These are phyloP conservation scores for Thelaira solivaga DNA, from an alignment of 2,888 invertebrate genomes.

Conservation along the genomic window DNA sequence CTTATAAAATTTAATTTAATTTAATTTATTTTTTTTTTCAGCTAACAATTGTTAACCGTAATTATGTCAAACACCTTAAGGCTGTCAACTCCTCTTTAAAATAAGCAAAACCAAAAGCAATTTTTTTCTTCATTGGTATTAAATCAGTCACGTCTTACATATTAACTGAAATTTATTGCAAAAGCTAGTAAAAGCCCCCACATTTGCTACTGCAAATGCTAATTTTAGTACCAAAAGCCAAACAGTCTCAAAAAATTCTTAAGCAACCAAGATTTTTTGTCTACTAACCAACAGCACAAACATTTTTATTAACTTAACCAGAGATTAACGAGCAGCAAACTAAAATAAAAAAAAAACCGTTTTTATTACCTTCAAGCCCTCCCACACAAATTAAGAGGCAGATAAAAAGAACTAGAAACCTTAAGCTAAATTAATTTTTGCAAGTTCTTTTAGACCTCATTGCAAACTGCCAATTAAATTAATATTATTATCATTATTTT, in stretches of 20 bases:
- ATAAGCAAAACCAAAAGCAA: background rate
- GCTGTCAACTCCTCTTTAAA: slow-evolving; percentile 10
- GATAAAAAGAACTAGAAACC: background rate
- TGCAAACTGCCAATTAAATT: too few species aligned
- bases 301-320: slow-evolving; percentile 49
- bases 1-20: too few species aligned
- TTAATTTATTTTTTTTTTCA: background rate
- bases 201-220: slow-evolving; percentile 24
- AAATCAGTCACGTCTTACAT: slow-evolving; percentile 53
- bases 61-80: slow-evolving; percentile 52
- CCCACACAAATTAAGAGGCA: slow-evolving; percentile 10
- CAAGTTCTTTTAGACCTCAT: too few species aligned
- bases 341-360: background rate
- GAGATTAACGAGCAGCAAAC: slow-evolving; percentile 2
- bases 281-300: slow-evolving; percentile 33
- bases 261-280: slow-evolving; percentile 21
- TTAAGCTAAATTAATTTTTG: slow-evolving; percentile 10
- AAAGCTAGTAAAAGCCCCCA: slow-evolving; percentile 4
- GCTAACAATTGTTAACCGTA: slow-evolving; percentile 15
- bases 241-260: slow-evolving; percentile 28
- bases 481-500: too few species aligned
- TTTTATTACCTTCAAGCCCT: slow-evolving; percentile 39
- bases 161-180: slow-evolving; percentile 20
- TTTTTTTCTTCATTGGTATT: too few species aligned
- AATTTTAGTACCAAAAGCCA: background rate